These are phyloP conservation scores for Eumerus sabulonum DNA, from an alignment of 2,888 invertebrate genomes.

Conservation along the genomic window DNA sequence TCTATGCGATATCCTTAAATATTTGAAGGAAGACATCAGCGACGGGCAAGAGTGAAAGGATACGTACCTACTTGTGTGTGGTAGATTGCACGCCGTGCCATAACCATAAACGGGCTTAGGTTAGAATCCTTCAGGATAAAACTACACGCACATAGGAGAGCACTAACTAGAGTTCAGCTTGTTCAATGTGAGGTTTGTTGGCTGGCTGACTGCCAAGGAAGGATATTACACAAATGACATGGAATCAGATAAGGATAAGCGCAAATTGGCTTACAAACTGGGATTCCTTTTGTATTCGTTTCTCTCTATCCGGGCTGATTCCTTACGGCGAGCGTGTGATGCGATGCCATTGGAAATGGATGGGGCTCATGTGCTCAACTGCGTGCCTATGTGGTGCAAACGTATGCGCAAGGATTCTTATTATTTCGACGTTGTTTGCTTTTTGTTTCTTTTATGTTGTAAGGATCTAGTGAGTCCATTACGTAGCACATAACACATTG, in stretches of 20 bases:
- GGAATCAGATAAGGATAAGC: conserved; percentile 79
- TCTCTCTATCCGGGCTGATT: conserved; percentile 57
- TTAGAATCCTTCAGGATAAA: conserved; percentile 77
- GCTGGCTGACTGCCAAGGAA: conserved; percentile 68
- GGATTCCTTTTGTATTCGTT: conserved; percentile 73
- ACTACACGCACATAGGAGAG: conserved; percentile 56
- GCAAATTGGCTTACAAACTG: conserved; percentile 79
- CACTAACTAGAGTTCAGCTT: conserved; percentile 13
- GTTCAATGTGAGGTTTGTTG: conserved; percentile 27
- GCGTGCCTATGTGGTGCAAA: conserved; percentile 65
- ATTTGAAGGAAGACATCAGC: conserved; percentile 67
- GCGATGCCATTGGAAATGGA: no score
- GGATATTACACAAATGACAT: conserved; percentile 79
- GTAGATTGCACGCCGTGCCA: conserved; percentile 78
- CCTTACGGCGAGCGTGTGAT: conserved; percentile 11
- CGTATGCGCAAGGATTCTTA: conserved; percentile 54
- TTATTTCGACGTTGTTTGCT: no score
- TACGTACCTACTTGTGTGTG: conserved; percentile 61
- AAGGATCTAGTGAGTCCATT: conserved; percentile 66
- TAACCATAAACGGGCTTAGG: conserved; percentile 79
- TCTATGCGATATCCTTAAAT: conserved; percentile 68
- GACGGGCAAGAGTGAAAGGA: conserved; percentile 61
- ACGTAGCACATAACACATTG: conserved; percentile 62
- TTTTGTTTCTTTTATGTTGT: conserved; percentile 1
- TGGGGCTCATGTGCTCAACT: conserved; percentile 33